Base-by-base conservation (phyloP, 2,888 invertebrate species). In the Anthophora plumipes region DNA sequence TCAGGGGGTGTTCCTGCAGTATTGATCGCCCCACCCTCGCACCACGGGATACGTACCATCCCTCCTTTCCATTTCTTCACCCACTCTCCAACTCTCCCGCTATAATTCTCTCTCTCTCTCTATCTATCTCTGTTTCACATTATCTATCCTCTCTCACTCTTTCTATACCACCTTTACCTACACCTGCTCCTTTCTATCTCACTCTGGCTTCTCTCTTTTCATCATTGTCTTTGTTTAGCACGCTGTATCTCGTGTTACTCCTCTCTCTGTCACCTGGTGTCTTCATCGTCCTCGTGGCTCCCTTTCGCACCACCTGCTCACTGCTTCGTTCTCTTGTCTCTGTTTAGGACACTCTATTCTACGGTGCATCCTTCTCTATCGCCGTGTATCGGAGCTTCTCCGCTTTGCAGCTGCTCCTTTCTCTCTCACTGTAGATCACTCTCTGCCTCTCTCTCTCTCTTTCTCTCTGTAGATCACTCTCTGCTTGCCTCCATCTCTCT, bases 21-120 rank as follows among this genome's bases (percentile, higher is more conserved):
- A 92, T 92, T 91, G 92, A 92, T 92, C 92, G 91, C 88, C 91
- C 91, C 92, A 92, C 89, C 91, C 91, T 91, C 88, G 86, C 84
- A 75, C 76, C 57, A 84, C 80, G 80, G 77, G 76, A 80, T 80
- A 86, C 82, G 80, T 63, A 78, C 77, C 82, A 64, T 77, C 67
- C 77, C 80, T 59, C 79, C 79, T 80, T 60, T 66, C 66, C 41
- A 77, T 59, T 41, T 60, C 66, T 41, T 11, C 55, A 55, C 67
- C 68, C 61, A 46, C 52, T 31, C 52, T 31, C 72, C 46, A n/a
- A 55, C n/a, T n/a, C 67, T 57, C 50, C 69, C 66, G 11, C 37
- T 57, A 31, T 66, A 43, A 55, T 70, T 48, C 48, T 37, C 48
- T 20, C 41, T 60, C 41, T 75, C n/a, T 67, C 57, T 48, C 22